Base-by-base conservation (phyloP, 1,140 invertebrate species). In the Apis cerana region DNA sequence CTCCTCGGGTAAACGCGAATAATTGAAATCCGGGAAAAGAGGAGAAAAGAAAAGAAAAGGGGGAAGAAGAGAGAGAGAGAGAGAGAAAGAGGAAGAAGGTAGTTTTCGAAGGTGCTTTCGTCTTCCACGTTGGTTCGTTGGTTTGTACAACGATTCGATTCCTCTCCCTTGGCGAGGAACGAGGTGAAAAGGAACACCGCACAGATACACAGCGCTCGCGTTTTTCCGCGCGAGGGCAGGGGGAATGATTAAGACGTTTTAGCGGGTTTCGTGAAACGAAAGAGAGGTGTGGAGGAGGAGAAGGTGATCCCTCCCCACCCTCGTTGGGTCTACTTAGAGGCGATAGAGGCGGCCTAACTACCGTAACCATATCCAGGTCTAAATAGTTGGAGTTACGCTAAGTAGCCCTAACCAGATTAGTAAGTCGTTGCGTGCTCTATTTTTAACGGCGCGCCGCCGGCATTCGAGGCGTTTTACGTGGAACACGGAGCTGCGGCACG, bases 371-470 rank as follows among this genome's bases (percentile, higher is more conserved):
- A 92, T 94, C 90, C 92, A 93, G 92, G 93, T 93, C 93, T 94
- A 93, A 94, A 94, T 93, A 93, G 92, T 93, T 90, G 90, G 91
- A 89, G 92, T 91, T 91, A 91, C 93, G 93, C 93, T 94, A 94
- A 94, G 91, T 93, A 93, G 91, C 91, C 91, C 93, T 94, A 94
- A 94, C 92, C 91, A 93, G 93, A 93, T 94, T 94, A 94, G 93
- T 94, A 90, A 93, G 92, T 93, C 89, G 93, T 93, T 94, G 93
- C 92, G 90, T 92, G 93, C 92, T 94, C 93, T 93, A 94, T 94
- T 94, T 94, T 93, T 93, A 92, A 93, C 91, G 84, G 82, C 90
- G 87, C 83, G 71, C 88, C 77, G 75, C 65, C 83, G 76, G 72
- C 72, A 67, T 81, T 68, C 80, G 75, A 81, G 75, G 80, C 80